These are phyloP conservation scores for Eucidaris tribuloides DNA, from an alignment of 35 echinoderm and acorn worm species.

Conservation along the genomic window DNA sequence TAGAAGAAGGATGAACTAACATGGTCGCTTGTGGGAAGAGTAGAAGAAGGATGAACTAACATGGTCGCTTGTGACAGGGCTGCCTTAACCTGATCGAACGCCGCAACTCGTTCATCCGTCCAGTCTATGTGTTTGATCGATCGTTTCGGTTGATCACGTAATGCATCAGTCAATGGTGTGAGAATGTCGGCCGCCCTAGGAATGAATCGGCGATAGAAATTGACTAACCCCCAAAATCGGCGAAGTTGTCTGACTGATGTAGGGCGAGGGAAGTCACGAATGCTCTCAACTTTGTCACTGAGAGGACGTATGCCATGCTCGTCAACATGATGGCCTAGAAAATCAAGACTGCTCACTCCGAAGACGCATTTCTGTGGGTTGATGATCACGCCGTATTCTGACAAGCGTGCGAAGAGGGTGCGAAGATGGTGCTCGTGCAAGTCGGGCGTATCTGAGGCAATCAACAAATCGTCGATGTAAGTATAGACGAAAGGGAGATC, in stretches of 20 bases:
- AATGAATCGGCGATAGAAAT: conserved; percentile 32
- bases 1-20: conserved; percentile 13
- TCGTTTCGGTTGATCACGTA: not conserved
- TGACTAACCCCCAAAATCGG: conserved; percentile 32
- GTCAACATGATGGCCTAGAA: conserved; percentile 33
- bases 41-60: conserved; percentile 13
- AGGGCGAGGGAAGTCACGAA: conserved; percentile 28
- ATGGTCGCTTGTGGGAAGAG: not conserved
- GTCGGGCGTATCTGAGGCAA: conserved; percentile 12
- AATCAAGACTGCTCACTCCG: not conserved
- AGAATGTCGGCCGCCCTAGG: conserved; percentile 4
- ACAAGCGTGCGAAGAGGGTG: not conserved
- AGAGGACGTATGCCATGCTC: conserved; percentile 7
- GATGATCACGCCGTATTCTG: conserved; percentile 11
- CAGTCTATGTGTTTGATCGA: not conserved
- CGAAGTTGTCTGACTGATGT: conserved; percentile 17
- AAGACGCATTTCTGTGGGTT: conserved; percentile 30
- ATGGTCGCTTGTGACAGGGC: not conserved
- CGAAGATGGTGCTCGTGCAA: conserved; percentile 17
- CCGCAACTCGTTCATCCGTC: not conserved
- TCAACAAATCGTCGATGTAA: too few relatives aligned
- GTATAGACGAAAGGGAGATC: too few relatives aligned
- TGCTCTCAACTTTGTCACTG: conserved; percentile 15
- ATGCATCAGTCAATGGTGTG: conserved; percentile 35
- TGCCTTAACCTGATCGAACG: conserved; percentile 2